phyloP scores from a whole-genome alignment of 2,113 vertebrate species.

The Pampusana beccarii region DNA sequence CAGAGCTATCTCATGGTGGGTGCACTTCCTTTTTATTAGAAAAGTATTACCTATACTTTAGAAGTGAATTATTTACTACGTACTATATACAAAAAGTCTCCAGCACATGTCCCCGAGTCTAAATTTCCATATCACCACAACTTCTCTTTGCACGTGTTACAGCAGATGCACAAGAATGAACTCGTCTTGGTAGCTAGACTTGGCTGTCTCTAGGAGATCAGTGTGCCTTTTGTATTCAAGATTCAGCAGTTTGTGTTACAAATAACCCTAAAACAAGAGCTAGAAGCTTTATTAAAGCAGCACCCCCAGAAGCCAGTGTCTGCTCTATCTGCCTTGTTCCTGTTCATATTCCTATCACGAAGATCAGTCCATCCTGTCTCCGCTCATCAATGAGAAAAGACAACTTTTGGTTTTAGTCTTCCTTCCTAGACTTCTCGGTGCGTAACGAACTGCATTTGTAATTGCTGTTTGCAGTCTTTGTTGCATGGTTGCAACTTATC shows the following conservation, averaged over 20 bases:
- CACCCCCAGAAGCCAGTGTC: not conserved
- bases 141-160: not conserved
- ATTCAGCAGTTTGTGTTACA: not conserved
- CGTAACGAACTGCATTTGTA: not conserved
- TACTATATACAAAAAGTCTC: not conserved
- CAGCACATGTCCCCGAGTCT: not conserved
- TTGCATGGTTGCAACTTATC: not conserved
- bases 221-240: not conserved
- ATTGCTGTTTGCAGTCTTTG: not conserved
- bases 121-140: not conserved
- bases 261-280: not conserved
- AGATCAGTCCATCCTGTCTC: not conserved
- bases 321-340: not conserved
- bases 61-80: not conserved
- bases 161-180: not conserved
- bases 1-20: not conserved
- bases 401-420: not conserved
- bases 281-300: not conserved
- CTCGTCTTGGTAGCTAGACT: not conserved
- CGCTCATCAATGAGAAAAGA: not conserved
- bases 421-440: not conserved
- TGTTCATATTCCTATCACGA: not conserved
- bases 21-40: not conserved
- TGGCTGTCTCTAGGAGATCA: not conserved
- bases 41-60: not conserved